These are phyloP conservation scores for Trematocara macrostoma DNA, from an alignment of 2,113 vertebrate species.

Conservation along the genomic window DNA sequence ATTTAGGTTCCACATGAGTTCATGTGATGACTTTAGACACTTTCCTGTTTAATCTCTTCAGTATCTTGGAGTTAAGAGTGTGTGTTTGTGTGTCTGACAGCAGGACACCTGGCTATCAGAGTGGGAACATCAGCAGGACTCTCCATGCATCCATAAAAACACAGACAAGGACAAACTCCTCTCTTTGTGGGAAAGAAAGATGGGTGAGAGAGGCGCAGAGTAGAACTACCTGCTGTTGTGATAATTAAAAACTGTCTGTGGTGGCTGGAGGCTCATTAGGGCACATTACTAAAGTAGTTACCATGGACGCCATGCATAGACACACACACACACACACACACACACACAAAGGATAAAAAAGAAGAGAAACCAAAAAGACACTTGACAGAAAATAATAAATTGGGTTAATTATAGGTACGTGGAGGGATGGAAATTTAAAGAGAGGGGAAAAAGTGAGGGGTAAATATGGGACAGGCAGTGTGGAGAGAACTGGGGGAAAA, in stretches of 20 bases:
- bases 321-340: neutral
- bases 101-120: constrained; percentile 48
- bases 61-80: neutral
- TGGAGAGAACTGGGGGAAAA: neutral
- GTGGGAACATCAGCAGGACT: constrained; percentile 32
- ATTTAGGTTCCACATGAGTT: neutral
- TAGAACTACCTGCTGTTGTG: constrained; percentile 33
- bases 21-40: neutral
- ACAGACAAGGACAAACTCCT: neutral
- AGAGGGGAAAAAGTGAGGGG: rapidly evolving
- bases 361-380: neutral
- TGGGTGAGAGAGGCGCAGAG: neutral
- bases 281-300: constrained; percentile 7
- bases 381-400: neutral
- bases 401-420: neutral
- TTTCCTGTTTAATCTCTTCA: constrained; percentile 21
- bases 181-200: constrained; percentile 1
- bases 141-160: neutral
- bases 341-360: neutral
- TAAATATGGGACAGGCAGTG: neutral
- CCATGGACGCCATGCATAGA: neutral
- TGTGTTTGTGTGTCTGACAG: constrained; percentile 6
- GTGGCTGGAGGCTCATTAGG: neutral
- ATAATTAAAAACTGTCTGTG: constrained; percentile 39
- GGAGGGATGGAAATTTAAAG: neutral